Evolutionary conservation across 2,113 vertebrate species (phyloP).

Genomic region (Hystrix cristata): DNA sequence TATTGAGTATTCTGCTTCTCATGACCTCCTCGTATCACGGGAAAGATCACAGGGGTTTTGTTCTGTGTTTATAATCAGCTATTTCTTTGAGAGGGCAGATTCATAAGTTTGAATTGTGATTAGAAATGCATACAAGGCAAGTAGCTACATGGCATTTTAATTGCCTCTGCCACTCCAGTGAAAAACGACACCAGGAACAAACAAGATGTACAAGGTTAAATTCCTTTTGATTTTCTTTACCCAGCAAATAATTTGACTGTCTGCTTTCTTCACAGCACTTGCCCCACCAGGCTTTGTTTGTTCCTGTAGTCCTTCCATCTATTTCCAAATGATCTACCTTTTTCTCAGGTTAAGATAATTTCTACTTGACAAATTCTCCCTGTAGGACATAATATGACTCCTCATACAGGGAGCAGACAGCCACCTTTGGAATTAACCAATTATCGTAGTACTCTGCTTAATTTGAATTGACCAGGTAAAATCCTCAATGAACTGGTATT

Average conservation of each 20-base stretch:
- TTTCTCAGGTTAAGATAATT: slow-evolving; percentile 52
- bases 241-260: slow-evolving; percentile 57
- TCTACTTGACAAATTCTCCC: slow-evolving; percentile 22
- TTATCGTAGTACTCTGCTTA: slow-evolving; percentile 59
- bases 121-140: slow-evolving; percentile 75
- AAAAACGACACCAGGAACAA: slow-evolving; percentile 61
- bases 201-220: slow-evolving; percentile 71
- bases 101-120: slow-evolving; percentile 81
- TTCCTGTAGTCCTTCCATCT: not conserved
- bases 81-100: slow-evolving; percentile 76
- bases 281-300: not conserved
- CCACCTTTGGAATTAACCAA: slow-evolving; percentile 54
- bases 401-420: slow-evolving; percentile 46
- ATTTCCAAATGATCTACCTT: slow-evolving; percentile 35
- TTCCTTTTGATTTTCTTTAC: slow-evolving; percentile 63
- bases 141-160: slow-evolving; percentile 77
- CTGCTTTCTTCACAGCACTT: not conserved
- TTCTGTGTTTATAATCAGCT: slow-evolving; percentile 80
- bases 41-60: slow-evolving; percentile 80
- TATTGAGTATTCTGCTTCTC: slow-evolving; percentile 73
- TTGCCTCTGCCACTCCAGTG: slow-evolving; percentile 60
- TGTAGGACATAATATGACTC: slow-evolving; percentile 42
- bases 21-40: slow-evolving; percentile 65
- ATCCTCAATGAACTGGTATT: slow-evolving; percentile 52
- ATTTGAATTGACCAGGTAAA: slow-evolving; percentile 62